Evolutionary conservation across 2,113 vertebrate species (phyloP), one percentile per base, ranked within the genome.

Genomic region (Bubo bubo): DNA sequence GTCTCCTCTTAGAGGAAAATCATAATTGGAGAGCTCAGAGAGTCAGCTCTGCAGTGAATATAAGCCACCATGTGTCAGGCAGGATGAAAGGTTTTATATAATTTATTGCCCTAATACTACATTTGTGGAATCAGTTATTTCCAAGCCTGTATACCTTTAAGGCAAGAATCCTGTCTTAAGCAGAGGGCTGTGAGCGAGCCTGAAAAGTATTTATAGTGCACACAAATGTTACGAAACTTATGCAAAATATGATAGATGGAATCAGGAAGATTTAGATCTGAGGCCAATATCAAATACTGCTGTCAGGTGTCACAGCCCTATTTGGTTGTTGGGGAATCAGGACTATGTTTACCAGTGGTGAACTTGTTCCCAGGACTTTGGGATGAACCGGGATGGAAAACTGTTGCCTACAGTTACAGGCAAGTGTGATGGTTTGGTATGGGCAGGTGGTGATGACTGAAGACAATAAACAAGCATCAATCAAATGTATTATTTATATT

Each of bases 1-100:
- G 50, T 83, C 37, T 93, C 50, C 49, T 92, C 59, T 71, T 50
- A 90, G 84, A 70, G 58, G 14, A 91, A 58, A 73, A 71, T 72
- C 67, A 50, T 20, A 39, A 32, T 71, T 79, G 70, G n/a, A 82
- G 50, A 50, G 21, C 62, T 90, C 66, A 56, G 76, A 86, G 55
- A 89, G 45, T 70, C 68, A 82, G 9, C 37, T 87, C 86, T 89
- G 37, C 28, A 76, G 26, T 50, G 56, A 86, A 56, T 45, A 75
- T 52, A 87, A 85, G 72, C 58, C 34, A 74, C 7, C 12, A 76
- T 4, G 32, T 79, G 50, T 86, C 93, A 88, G 73, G 89, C 87
- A 95, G 95, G 89, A 93, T 88, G 89, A 95, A 93, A 88, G 84
- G 74, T 52, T 89, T 92, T 67, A 39, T 49, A 81, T 93, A 80